phyloP scores from a whole-genome alignment of 1,140 invertebrate species.

The silkworm (Bombyx mori) region DNA sequence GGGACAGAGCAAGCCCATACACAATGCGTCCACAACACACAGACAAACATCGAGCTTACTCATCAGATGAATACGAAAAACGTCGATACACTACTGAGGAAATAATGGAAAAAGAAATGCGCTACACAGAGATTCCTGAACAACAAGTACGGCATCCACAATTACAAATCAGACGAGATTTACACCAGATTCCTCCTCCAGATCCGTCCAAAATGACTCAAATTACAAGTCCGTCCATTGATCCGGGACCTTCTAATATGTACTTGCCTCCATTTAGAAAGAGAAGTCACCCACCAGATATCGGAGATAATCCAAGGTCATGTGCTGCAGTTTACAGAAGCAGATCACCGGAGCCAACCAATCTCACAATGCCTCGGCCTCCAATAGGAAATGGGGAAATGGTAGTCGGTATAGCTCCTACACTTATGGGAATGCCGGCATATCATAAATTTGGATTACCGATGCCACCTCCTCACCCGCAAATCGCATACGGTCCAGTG shows the following conservation, averaged over 20 bases:
- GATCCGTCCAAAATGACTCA: slow-evolving; percentile 66
- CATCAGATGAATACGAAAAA: slow-evolving; percentile 65
- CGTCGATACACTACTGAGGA: slow-evolving; percentile 70
- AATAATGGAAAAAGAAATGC: slow-evolving; percentile 68
- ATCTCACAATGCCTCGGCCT: slow-evolving; percentile 62
- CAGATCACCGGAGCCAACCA: slow-evolving; percentile 66
- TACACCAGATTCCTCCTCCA: slow-evolving; percentile 70
- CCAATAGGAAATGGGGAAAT: slow-evolving; percentile 40
- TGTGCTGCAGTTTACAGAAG: slow-evolving; percentile 57
- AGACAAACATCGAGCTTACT: slow-evolving; percentile 49
- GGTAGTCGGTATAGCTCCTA: slow-evolving; percentile 50
- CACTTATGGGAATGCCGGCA: slow-evolving; percentile 51
- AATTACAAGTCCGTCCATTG: slow-evolving; percentile 61
- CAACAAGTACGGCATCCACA: slow-evolving; percentile 58
- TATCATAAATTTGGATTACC: slow-evolving; percentile 67
- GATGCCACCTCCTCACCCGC: slow-evolving; percentile 61
- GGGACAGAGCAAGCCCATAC: slow-evolving; percentile 73
- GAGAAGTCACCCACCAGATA: slow-evolving; percentile 66
- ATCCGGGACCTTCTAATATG: slow-evolving; percentile 71
- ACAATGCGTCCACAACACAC: slow-evolving; percentile 75
- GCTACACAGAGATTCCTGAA: slow-evolving; percentile 53
- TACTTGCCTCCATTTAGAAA: slow-evolving; percentile 69
- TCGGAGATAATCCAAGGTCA: slow-evolving; percentile 53
- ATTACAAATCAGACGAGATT: slow-evolving; percentile 80
- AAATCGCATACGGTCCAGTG: slow-evolving; percentile 53